Percentiles rank a stretch among this genome's conserved stretches.
These are phyloP conservation scores for Anolis sagrei DNA, from an alignment of 2,113 vertebrate species.

Conservation along the genomic window DNA sequence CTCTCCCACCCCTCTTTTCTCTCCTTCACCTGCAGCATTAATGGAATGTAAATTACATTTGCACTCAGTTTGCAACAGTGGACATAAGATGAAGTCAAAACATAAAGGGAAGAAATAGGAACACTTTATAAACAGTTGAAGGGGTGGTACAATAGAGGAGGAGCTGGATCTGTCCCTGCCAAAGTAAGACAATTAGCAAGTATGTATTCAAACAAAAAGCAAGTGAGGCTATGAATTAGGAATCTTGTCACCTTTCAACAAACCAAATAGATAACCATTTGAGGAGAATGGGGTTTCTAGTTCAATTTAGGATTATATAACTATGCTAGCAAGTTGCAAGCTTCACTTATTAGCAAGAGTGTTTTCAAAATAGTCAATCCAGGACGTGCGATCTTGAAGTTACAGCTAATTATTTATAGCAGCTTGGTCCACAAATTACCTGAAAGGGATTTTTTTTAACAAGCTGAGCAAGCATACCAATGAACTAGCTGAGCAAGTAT, in stretches of 20 bases:
- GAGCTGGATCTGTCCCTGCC: too few relatives aligned
- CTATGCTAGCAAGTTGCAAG: background rate
- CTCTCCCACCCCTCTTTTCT: too few relatives aligned
- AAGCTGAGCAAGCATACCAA: background rate
- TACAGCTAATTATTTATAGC: constrained; percentile 9
- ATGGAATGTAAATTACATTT: too few relatives aligned
- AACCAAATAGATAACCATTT: background rate
- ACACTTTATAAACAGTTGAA: too few relatives aligned
- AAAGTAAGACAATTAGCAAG: too few relatives aligned
- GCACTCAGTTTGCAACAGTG: too few relatives aligned
- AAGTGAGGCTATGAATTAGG: too few relatives aligned
- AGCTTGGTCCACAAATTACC: background rate
- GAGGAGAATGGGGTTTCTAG: background rate
- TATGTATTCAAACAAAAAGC: too few relatives aligned
- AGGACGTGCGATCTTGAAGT: background rate
- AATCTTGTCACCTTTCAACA: background rate
- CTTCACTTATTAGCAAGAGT: background rate
- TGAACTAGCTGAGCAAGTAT: constrained; percentile 1
- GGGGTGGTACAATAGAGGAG: too few relatives aligned
- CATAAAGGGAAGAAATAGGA: too few relatives aligned
- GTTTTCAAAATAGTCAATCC: background rate
- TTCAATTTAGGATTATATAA: background rate
- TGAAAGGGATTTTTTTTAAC: background rate
- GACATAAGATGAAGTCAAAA: too few relatives aligned
- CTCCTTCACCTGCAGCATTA: too few relatives aligned